Conservation (phyloP, 2,113 vertebrate species). For the Oostethus manadensis region DNA sequence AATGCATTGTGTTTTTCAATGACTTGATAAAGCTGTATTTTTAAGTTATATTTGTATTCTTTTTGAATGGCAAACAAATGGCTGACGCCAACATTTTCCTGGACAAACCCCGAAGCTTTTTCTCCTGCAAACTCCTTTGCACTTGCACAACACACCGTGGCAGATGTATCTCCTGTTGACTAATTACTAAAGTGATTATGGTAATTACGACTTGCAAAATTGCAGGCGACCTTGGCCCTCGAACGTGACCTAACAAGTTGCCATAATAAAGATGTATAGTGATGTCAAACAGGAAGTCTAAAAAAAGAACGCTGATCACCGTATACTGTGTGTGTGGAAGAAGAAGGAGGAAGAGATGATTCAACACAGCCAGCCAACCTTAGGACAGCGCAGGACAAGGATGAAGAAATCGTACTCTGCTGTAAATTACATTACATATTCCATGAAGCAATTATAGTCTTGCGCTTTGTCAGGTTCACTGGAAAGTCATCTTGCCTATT, state of each 20-base stretch:
- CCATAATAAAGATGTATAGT: constrained; percentile 28
- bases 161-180: neutral
- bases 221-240: constrained; percentile 8
- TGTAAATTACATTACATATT: constrained; percentile 16
- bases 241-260: constrained; percentile 8
- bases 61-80: no score
- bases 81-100: no score
- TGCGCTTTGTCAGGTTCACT: neutral
- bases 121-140: no score
- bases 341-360: constrained; percentile 20
- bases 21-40: no score
- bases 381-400: constrained; percentile 23
- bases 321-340: constrained; percentile 10
- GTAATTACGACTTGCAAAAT: constrained; percentile 26
- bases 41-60: no score
- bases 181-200: constrained; percentile 16
- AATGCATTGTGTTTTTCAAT: no score
- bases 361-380: constrained; percentile 35
- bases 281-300: constrained; percentile 23
- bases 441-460: constrained; percentile 17
- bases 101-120: no score
- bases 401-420: constrained; percentile 20
- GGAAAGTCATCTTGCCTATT: constrained; percentile 4
- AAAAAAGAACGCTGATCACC: constrained; percentile 9
- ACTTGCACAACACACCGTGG: no score